Evolutionary conservation across 1,140 invertebrate species (phyloP), one percentile per base, ranked within the genome.

Genomic region (Eufriesea mexicana): DNA sequence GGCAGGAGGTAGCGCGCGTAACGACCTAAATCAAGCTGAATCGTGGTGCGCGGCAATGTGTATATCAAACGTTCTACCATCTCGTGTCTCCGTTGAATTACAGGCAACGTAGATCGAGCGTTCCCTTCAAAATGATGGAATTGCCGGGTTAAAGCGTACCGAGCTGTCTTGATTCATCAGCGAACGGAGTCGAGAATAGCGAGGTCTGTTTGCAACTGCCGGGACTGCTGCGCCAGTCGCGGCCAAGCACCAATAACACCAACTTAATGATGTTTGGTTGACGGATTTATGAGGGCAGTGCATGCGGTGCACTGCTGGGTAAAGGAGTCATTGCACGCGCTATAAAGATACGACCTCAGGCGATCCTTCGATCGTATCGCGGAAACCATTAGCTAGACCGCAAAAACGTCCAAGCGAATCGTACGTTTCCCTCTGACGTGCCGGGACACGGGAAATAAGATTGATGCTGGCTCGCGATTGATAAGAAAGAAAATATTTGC

Each of bases 191-290:
- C 72, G 87, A 89, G 84, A 86, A 89, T 88, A 89, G 87, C 86
- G 84, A 67, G 66, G 84, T 68, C 86, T 82, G 86, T 89, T 89
- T 67, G 87, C 87, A 59, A 83, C 71, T 76, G 86, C 64, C 83
- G 42, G 59, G 83, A 82, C 74, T 70, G 79, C 86, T 35, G 83
- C 84, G 87, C 87, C 87, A 89, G 87, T 86, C 84, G 76, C 83
- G 76, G 83, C 82, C 88, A 76, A 90, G 86, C 86, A 90, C 86
- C 89, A 86, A 90, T 90, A 90, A 89, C 85, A 72, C 79, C 82
- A 77, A 88, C 88, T 90, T 91, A 90, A 91, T 91, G 89, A 91
- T 89, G 86, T 90, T 91, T 90, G 81, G 85, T 89, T 89, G 89
- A 87, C 86, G 88, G 82, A 90, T 91, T 91, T 90, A 90, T 82